Evolutionary conservation across 1,140 invertebrate genomes (phyloP).

Genomic region (Plectrocnemia conspersa): DNA sequence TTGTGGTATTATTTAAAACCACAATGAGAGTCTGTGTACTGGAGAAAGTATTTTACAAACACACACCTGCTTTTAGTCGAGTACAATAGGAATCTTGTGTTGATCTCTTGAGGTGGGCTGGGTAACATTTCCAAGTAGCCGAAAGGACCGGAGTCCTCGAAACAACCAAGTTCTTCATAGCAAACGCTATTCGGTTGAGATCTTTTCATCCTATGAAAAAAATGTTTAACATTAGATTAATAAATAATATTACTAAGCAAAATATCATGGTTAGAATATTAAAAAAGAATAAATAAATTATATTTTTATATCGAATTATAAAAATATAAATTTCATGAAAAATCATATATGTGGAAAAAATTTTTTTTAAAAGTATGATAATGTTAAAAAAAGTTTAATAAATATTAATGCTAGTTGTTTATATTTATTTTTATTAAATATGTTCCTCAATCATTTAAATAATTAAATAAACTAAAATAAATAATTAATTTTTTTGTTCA

Average conservation of each 20-base stretch:
- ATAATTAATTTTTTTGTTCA: too few species aligned
- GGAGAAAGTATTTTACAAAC: not conserved
- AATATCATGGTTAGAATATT: not conserved
- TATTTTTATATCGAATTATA: too few species aligned
- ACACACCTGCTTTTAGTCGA: slow-evolving; percentile 55
- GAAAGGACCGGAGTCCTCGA: slow-evolving; percentile 86
- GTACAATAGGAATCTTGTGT: slow-evolving; percentile 71
- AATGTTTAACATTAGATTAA: not conserved
- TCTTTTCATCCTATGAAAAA: slow-evolving; percentile 51
- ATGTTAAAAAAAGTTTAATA: too few species aligned
- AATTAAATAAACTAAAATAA: too few species aligned
- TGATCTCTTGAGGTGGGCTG: slow-evolving; percentile 80
- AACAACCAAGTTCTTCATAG: slow-evolving; percentile 90
- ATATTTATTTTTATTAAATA: too few species aligned
- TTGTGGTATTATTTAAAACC: not conserved
- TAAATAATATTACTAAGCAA: slow-evolving; percentile 1
- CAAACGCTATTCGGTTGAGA: slow-evolving; percentile 70
- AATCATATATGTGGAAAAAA: too few species aligned
- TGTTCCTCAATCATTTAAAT: too few species aligned
- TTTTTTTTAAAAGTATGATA: too few species aligned
- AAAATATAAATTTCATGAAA: too few species aligned
- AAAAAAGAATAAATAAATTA: not conserved
- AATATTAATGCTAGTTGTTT: too few species aligned
- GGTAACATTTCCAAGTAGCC: slow-evolving; percentile 87
- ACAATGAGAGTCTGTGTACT: not conserved